Evolutionary conservation across 2,888 invertebrate genomes (phyloP), one percentile per base, ranked within the genome.

Genomic region (Melanargia galathea): DNA sequence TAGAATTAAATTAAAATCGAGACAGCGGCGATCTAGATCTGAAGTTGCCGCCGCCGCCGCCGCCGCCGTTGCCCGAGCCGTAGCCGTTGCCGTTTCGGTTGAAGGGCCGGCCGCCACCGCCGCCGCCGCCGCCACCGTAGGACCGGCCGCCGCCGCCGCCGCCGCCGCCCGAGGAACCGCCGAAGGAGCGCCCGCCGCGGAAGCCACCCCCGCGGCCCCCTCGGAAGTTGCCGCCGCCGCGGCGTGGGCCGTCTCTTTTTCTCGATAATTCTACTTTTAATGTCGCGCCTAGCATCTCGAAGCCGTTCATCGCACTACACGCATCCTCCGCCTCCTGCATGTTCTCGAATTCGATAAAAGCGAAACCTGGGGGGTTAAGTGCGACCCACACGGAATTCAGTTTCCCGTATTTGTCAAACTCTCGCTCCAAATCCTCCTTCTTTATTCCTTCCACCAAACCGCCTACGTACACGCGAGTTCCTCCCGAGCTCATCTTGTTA

Each of bases 341-440:
- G 88, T 95, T 96, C 83, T 95, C 95, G 89, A 97, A 98, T 92
- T 97, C 97, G 84, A 97, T 96, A 92, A 97, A 97, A 70, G 97
- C 97, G 90, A 97, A 98, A 79, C 97, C 97, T 73, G 97, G 97
- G 73, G 97, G 97, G 90, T 97, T 97, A 86, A 97, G 96, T 73
- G 97, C 97, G 75, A 96, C 97, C 97, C 97, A 97, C 71, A 97
- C 97, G 75, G 96, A 96, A 91, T 96, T 97, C 74, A 97, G 92
- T 92, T 97, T 97, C 75, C 97, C 97, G 87, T 95, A 97, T 92
- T 97, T 97, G 79, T 96, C 96, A 86, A 97, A 97, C 88, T 97
- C 96, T 81, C 94, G 93, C 86, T 97, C 97, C 71, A 98, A 92
- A 86, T 97, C 97, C 88, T 97, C 97, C 83, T 97, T 97, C 91